These are phyloP conservation scores for Limonius californicus DNA, from an alignment of 1,140 invertebrate species.

Conservation along the genomic window DNA sequence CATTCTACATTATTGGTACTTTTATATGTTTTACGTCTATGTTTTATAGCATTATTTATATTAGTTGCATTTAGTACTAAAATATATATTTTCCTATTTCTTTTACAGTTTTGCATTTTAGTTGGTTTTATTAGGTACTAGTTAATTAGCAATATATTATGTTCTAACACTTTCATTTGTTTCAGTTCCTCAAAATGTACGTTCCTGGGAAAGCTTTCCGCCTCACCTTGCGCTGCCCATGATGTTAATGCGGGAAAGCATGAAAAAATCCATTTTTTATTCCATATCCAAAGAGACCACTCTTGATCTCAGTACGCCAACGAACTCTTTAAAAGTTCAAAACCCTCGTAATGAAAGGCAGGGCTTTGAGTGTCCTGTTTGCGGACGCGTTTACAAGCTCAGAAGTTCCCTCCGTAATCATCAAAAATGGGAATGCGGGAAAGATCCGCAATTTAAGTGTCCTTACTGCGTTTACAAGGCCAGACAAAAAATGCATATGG, in stretches of 20 bases:
- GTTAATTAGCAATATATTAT: too few relatives aligned
- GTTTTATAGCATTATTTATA: too few relatives aligned
- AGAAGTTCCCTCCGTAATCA: conserved; percentile 81
- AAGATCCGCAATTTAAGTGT: conserved; percentile 57
- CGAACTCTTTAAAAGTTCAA: not conserved
- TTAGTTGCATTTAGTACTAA: too few relatives aligned
- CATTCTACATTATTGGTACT: too few relatives aligned
- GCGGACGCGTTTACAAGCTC: conserved; percentile 76
- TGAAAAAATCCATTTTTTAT: conserved; percentile 45
- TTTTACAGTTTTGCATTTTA: too few relatives aligned
- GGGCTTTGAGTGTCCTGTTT: conserved; percentile 71
- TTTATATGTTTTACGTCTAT: too few relatives aligned
- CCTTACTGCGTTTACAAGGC: conserved; percentile 53
- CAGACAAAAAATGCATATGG: conserved; percentile 58
- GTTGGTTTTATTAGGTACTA: too few relatives aligned
- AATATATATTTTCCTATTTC: too few relatives aligned
- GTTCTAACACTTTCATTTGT: conserved; percentile 34
- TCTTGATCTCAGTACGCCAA: conserved; percentile 28
- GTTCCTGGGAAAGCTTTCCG: conserved; percentile 42
- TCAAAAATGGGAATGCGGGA: conserved; percentile 81
- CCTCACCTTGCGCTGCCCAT: conserved; percentile 45
- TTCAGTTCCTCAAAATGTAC: conserved; percentile 44
- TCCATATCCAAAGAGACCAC: conserved; percentile 25
- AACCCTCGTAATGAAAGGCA: conserved; percentile 12
- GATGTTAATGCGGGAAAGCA: conserved; percentile 47